Evolutionary conservation across 2,797 vertebrate species (phyloP).

Genomic region (Danio choprae): DNA sequence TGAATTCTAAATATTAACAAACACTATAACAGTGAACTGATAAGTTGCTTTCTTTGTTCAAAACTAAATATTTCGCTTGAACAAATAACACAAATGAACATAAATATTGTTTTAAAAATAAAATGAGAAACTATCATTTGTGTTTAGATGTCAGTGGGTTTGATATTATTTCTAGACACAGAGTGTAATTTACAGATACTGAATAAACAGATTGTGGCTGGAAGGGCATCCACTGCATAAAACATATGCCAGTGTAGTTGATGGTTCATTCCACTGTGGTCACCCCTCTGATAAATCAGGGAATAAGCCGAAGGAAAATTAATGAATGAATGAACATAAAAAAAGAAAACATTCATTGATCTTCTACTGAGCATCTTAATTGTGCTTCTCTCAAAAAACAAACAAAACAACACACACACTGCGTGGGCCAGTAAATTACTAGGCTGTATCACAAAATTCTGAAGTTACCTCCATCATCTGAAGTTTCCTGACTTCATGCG

Average conservation of each 20-base stretch:
- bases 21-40: background rate
- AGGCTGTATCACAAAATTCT: background rate
- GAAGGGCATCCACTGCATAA: no score
- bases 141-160: no score
- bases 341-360: background rate
- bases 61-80: background rate
- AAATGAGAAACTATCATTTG: background rate
- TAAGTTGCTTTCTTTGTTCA: background rate
- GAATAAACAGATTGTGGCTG: no score
- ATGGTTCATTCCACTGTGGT: no score
- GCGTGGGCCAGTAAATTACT: background rate
- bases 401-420: no score
- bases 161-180: no score
- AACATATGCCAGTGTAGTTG: no score
- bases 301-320: no score
- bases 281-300: no score
- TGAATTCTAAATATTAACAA: background rate
- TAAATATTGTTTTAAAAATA: background rate
- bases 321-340: no score
- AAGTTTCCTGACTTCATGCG: background rate
- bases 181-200: no score
- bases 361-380: background rate
- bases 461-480: constrained; percentile 19
- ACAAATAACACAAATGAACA: background rate
- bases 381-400: background rate